Conservation (phyloP, 2,113 vertebrate genomes). For the Oplegnathus fasciatus region DNA sequence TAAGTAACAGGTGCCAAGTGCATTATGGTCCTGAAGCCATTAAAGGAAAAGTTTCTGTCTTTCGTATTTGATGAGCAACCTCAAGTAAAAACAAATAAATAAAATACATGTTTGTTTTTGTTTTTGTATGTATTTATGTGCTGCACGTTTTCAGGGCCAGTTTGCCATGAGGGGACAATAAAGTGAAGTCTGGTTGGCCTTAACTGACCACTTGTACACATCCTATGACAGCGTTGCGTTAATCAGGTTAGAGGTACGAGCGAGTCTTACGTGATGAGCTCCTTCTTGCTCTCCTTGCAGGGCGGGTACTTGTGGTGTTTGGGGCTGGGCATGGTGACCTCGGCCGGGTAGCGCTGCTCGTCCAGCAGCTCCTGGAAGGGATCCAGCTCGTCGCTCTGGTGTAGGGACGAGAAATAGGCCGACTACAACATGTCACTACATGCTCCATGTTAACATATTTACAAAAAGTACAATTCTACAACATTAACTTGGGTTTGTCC, state of each 20-base stretch:
- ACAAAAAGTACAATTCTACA: neutral
- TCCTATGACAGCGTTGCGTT: neutral
- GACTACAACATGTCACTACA: conserved; percentile 56
- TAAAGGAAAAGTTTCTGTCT: no score
- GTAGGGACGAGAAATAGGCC: conserved; percentile 62
- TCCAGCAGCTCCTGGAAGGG: conserved; percentile 97
- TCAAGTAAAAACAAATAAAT: no score
- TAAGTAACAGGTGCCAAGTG: no score
- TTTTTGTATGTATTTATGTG: no score
- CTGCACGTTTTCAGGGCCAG: no score
- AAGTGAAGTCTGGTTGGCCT: no score
- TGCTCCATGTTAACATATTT: neutral
- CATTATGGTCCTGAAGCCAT: no score
- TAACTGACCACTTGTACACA: no score
- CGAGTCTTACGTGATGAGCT: conserved; percentile 94
- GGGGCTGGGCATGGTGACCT: conserved; percentile 94
- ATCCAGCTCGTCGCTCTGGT: conserved; percentile 93
- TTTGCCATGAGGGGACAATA: no score
- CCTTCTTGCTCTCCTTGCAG: conserved; percentile 99
- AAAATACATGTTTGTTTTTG: no score
- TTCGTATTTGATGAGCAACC: no score
- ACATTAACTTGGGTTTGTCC: neutral
- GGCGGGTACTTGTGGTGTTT: conserved; percentile 95
- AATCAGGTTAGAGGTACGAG: neutral
- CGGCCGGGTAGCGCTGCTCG: conserved; percentile 92